These are phyloP conservation scores for Champsocephalus gunnari DNA, from an alignment of 2,797 vertebrate genomes.

Conservation along the genomic window DNA sequence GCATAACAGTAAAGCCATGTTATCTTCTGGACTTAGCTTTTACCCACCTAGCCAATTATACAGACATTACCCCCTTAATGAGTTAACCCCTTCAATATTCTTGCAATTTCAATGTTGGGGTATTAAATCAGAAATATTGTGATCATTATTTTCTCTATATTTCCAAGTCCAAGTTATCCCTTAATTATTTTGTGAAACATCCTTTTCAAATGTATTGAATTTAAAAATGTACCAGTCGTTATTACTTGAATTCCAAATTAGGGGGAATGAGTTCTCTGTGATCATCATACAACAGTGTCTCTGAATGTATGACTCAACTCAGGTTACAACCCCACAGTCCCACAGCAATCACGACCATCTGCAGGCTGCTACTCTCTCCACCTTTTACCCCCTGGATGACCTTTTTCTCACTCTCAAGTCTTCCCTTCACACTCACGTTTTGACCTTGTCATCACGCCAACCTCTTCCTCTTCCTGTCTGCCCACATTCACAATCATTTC, in stretches of 20 bases:
- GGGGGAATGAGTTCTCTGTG: not conserved
- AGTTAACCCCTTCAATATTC: no score
- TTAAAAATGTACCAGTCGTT: not conserved
- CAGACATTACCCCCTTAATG: no score
- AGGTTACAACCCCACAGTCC: slow-evolving; percentile 23
- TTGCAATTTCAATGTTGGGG: no score
- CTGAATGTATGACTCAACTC: slow-evolving; percentile 27
- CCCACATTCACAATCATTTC: slow-evolving; percentile 42
- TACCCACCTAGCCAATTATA: no score
- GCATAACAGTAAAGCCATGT: no score
- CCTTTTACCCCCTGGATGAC: slow-evolving; percentile 41
- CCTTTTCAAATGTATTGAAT: not conserved
- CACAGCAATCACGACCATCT: slow-evolving; percentile 17
- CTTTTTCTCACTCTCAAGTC: slow-evolving; percentile 43
- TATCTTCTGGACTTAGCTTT: no score
- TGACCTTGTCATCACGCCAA: slow-evolving; percentile 59
- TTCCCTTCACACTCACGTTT: slow-evolving; percentile 42
- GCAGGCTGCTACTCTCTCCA: slow-evolving; percentile 26
- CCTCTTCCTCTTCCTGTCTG: slow-evolving; percentile 46
- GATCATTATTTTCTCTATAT: no score
- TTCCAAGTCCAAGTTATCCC: not conserved
- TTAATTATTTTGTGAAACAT: not conserved
- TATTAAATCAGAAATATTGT: no score
- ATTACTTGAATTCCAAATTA: not conserved
- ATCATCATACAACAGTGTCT: not conserved